Base-by-base conservation (phyloP, 2,888 invertebrate species). In the Nomada lathburiana region DNA sequence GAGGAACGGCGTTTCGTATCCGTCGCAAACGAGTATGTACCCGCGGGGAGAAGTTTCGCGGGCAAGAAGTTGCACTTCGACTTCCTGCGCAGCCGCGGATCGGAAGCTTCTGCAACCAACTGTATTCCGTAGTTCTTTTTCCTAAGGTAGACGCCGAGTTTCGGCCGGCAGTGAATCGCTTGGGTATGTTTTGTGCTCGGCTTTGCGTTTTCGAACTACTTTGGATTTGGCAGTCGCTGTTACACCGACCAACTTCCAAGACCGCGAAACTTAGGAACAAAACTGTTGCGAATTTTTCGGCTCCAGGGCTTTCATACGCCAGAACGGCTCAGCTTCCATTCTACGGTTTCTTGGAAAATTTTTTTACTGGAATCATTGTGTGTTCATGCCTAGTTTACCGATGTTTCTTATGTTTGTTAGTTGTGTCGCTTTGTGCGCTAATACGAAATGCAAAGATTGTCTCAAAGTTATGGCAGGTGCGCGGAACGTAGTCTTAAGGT, bases 221-320 rank as follows among this genome's bases (percentile, higher is more conserved):
- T 88, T 87, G 84, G 89, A 88, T 88, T 88, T 88, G 89, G 87
- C 88, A 89, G 84, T 85, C 71, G 18, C 77, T 53, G 60, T 69
- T 74, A 64, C 53, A 60, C 62, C 80, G 69, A 52, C 73, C 55
- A 84, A 87, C 87, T 87, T 84, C 71, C 71, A 82, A 82, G 81
- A 83, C 76, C 84, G 80, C 79, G 70, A 77, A 88, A 88, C 85
- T 88, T 82, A 76, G 80, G 87, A 88, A 88, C 89, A 85, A 88
- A 88, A 82, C 76, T 85, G 85, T 82, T 64, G 87, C 81, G 77
- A 73, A 78, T 80, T 79, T 87, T 87, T 83, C 83, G 62, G 63
- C 42, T 23, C 42, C 82, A 29, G 42, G 23, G 16, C 63, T 52
- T 42, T 60, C 52, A 67, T 60, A 44, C 73, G 57, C 63, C 57